Conservation (phyloP, 64 coral and sea anemone genomes). For the Montipora cactus region DNA sequence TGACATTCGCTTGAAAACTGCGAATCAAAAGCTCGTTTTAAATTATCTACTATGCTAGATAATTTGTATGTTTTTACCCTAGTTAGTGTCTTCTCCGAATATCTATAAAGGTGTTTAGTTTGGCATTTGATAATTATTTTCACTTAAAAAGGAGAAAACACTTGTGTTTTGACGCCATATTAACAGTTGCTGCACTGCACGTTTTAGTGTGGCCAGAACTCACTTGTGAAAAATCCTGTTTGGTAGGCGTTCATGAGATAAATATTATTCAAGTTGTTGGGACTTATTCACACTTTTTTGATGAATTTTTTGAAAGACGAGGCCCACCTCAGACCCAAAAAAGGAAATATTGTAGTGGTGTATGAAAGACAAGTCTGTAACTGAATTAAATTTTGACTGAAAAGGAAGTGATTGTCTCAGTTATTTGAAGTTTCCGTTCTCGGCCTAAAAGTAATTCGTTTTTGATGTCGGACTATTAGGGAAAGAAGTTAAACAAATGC, state of each 20-base stretch:
- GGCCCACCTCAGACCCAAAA: constrained; percentile 14
- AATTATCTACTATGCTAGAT: too few species aligned
- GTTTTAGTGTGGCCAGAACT: constrained; percentile 9
- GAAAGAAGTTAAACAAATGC: too few species aligned
- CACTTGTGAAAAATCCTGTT: neutral
- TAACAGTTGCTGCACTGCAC: neutral
- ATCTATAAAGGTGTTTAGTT: neutral
- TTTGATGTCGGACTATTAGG: neutral
- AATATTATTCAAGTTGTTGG: constrained; percentile 3
- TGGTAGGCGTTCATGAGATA: constrained; percentile 18
- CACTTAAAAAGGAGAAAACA: neutral
- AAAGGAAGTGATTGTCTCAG: neutral
- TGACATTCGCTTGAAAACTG: too few species aligned
- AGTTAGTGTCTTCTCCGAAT: neutral
- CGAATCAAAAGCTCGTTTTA: too few species aligned
- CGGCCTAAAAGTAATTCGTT: neutral
- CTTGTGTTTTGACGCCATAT: neutral
- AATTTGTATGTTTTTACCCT: neutral
- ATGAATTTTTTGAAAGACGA: constrained; percentile 35
- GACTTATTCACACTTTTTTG: constrained; percentile 13
- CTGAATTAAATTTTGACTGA: neutral
- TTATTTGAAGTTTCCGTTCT: too few species aligned
- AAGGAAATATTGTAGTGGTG: neutral
- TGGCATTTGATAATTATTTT: neutral
- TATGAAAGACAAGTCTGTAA: neutral